A percentile compares a stretch with the other conserved stretches of the same genome.
phyloP scores from a whole-genome alignment of 2,797 vertebrate genomes.

The Neosalanx taihuensis region DNA sequence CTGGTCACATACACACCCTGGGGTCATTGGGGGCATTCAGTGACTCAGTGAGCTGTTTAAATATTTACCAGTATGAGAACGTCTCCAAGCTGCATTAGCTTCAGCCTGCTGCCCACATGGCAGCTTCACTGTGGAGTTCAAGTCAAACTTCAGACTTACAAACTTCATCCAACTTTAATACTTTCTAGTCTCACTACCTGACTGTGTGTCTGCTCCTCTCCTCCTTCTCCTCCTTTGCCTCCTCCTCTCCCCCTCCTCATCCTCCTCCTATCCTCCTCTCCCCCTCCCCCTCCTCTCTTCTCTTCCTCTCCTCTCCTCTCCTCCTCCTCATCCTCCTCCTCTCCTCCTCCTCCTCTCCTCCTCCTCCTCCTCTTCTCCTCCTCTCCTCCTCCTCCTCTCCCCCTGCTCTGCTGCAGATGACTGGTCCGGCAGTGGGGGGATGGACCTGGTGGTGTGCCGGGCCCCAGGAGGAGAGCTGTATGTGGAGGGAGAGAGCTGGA shows the following conservation, averaged over 20 bases:
- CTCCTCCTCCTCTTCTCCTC: background rate
- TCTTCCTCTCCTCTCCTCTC: too few relatives aligned
- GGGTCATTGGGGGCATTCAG: constrained; percentile 50
- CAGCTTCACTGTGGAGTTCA: constrained; percentile 36
- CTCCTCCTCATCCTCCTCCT: too few relatives aligned
- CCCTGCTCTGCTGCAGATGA: constrained; percentile 64
- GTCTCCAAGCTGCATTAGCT: constrained; percentile 57
- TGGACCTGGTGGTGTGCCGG: constrained; percentile 79
- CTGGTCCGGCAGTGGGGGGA: constrained; percentile 72
- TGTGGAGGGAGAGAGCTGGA: constrained; percentile 82
- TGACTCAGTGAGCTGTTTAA: constrained; percentile 62
- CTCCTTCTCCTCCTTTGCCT: too few relatives aligned
- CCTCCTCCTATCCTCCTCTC: too few relatives aligned
- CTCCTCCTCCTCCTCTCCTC: background rate
- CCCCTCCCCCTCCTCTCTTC: too few relatives aligned
- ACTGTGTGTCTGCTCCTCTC: too few relatives aligned
- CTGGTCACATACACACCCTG: constrained; percentile 40
- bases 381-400: too few relatives aligned
- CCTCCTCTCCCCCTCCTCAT: too few relatives aligned
- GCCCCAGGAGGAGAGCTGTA: constrained; percentile 78
- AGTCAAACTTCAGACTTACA: background rate
- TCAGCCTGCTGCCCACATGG: constrained; percentile 59
- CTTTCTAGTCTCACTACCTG: too few relatives aligned
- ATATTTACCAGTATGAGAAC: constrained; percentile 64
- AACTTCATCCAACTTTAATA: constrained; percentile 17